Percentiles rank a stretch among this genome's conserved stretches.
phyloP scores from a whole-genome alignment of 2,797 vertebrate genomes.

The Tragopan temminckii region DNA sequence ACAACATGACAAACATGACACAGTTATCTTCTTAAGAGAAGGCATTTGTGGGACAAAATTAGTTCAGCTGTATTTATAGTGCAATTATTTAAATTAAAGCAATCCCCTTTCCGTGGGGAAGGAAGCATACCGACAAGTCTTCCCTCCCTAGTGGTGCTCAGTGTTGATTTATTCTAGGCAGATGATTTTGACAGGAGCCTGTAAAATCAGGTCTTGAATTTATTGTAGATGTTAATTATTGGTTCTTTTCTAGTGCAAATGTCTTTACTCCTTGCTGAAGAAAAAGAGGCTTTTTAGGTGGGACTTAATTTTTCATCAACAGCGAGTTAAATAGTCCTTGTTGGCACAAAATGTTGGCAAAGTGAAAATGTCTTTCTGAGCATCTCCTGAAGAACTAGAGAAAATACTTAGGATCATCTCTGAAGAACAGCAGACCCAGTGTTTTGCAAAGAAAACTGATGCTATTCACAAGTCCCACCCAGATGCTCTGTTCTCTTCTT shows the following conservation, averaged over 20 bases:
- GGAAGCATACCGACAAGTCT: conserved; percentile 33
- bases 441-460: conserved; percentile 57
- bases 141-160: conserved; percentile 42
- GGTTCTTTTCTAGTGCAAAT: conserved; percentile 78
- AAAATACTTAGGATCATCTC: conserved; percentile 22
- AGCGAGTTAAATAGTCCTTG: conserved; percentile 60
- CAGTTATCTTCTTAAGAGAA: background rate
- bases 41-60: background rate
- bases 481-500: conserved; percentile 24
- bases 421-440: conserved; percentile 10
- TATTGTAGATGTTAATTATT: conserved; percentile 84
- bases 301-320: conserved; percentile 67
- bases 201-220: conserved; percentile 88
- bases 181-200: conserved; percentile 87
- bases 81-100: conserved; percentile 70
- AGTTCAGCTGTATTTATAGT: conserved; percentile 9
- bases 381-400: background rate
- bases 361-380: conserved; percentile 60
- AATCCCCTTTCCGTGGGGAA: conserved; percentile 55
- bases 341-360: conserved; percentile 38
- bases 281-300: conserved; percentile 63
- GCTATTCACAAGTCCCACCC: conserved; percentile 65
- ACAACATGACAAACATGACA: background rate
- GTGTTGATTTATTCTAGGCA: conserved; percentile 88
- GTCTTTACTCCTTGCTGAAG: conserved; percentile 74